These are phyloP conservation scores for Dasypolia templi DNA, from an alignment of 2,888 invertebrate species.

Conservation along the genomic window DNA sequence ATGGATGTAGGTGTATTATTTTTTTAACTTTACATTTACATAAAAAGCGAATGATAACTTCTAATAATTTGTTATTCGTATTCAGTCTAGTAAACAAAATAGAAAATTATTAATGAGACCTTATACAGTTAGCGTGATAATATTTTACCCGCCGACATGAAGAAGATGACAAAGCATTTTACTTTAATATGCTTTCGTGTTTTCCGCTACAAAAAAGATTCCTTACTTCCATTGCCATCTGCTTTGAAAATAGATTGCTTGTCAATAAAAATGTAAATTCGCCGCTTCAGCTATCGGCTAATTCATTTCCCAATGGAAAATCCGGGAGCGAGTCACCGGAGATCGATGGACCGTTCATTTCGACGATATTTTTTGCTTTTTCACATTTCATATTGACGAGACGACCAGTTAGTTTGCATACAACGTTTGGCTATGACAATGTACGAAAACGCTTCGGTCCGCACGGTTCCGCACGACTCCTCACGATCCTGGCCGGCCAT, in stretches of 20 bases:
- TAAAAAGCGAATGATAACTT: not conserved
- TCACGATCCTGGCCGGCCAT: constrained; percentile 63
- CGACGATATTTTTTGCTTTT: constrained; percentile 82
- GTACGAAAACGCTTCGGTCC: constrained; percentile 64
- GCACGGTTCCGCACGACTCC: constrained; percentile 36
- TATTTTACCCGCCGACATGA: constrained; percentile 15
- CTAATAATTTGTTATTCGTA: not conserved
- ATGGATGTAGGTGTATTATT: not conserved
- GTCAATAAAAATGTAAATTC: constrained; percentile 91
- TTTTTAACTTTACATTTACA: not conserved
- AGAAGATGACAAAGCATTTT: constrained; percentile 47
- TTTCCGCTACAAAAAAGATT: constrained; percentile 78
- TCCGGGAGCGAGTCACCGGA: constrained; percentile 88
- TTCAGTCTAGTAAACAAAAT: not conserved
- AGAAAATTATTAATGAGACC: constrained; percentile 3
- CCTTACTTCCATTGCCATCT: constrained; percentile 84
- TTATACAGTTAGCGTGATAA: constrained; percentile 12
- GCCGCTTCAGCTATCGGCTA: constrained; percentile 87
- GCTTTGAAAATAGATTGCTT: constrained; percentile 88
- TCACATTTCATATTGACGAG: constrained; percentile 83
- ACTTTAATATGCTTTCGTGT: constrained; percentile 67
- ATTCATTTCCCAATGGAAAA: constrained; percentile 90
- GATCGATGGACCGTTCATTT: constrained; percentile 89
- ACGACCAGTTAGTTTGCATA: constrained; percentile 82
- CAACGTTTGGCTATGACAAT: constrained; percentile 75